Base-by-base conservation (phyloP, 1,140 invertebrate genomes). In the Cydia amplana region DNA sequence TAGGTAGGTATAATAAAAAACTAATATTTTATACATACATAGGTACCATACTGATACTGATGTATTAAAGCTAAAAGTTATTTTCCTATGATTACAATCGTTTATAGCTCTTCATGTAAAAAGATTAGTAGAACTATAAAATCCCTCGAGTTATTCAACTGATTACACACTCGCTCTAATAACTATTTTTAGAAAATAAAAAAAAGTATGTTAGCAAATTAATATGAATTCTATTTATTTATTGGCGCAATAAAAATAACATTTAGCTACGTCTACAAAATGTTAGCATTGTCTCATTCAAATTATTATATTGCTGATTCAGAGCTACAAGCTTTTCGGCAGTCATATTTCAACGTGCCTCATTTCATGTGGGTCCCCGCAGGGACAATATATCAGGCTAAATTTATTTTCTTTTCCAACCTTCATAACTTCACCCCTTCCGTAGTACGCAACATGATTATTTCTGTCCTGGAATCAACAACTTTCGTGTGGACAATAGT, bases 361-460 rank as follows among this genome's bases (percentile, higher is more conserved):
- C 82, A 88, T 85, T 86, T 84, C 81, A 75, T 80, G 82, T 82
- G 80, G 82, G 80, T 74, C 81, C 86, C 85, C 85, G 79, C 78
- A 49, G 85, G 85, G 83, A 87, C 83, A 87, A 91, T 88, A 88
- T 89, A 90, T 90, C 86, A 88, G 86, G 80, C 81, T 78, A 77
- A 88, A 90, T 89, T 90, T 90, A 90, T 91, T 89, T 88, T 89
- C 87, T 87, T 87, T 78, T 80, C 72, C 80, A 83, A 85, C 83
- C 82, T 87, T 87, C 83, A 86, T 87, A 87, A 86, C 84, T 67
- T 83, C 36, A 32, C 74, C 74, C 77, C 75, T 75, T 75, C 63
- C 12, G 25, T 16, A 65, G 25, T 16, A 65, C 25, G 23, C 5
- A 64, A 65, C 63, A 65, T 32, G 63, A 65, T 65, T 65, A 65